Percentiles rank a stretch among this genome's conserved stretches.
phyloP scores from a whole-genome alignment of 2,797 vertebrate genomes.

The Danio jaintianensis region DNA sequence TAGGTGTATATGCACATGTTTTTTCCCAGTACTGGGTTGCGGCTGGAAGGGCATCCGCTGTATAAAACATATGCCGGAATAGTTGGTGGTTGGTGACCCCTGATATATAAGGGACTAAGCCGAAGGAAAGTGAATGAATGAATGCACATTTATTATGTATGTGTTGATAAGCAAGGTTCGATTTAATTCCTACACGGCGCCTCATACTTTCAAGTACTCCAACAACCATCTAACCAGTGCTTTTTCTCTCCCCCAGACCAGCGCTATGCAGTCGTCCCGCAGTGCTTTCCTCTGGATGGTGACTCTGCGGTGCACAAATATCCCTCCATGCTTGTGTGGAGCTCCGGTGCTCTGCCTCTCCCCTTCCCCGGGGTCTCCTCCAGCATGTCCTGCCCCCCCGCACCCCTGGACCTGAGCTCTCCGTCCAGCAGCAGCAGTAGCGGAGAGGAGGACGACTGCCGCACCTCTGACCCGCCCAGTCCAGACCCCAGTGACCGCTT shows the following conservation, averaged over 20 bases:
- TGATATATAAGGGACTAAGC: no score
- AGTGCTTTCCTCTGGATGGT: slow-evolving; percentile 78
- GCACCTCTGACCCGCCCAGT: slow-evolving; percentile 88
- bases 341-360: slow-evolving; percentile 76
- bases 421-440: slow-evolving; percentile 81
- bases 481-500: slow-evolving; percentile 81
- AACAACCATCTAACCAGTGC: background rate
- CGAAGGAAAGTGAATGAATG: no score
- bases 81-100: no score
- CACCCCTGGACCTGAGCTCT: slow-evolving; percentile 86
- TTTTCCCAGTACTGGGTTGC: no score
- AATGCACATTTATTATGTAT: no score
- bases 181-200: no score
- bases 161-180: no score
- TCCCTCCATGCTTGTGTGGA: slow-evolving; percentile 81
- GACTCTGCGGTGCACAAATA: slow-evolving; percentile 76
- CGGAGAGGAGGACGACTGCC: slow-evolving; percentile 89
- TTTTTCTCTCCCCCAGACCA: slow-evolving; percentile 45
- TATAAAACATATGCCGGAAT: no score
- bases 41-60: no score
- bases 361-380: slow-evolving; percentile 72
- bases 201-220: no score
- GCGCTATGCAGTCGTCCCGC: slow-evolving; percentile 83
- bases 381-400: slow-evolving; percentile 69
- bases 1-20: no score